phyloP scores from a whole-genome alignment of 2,113 vertebrate genomes.

The Archocentrus centrarchus region DNA sequence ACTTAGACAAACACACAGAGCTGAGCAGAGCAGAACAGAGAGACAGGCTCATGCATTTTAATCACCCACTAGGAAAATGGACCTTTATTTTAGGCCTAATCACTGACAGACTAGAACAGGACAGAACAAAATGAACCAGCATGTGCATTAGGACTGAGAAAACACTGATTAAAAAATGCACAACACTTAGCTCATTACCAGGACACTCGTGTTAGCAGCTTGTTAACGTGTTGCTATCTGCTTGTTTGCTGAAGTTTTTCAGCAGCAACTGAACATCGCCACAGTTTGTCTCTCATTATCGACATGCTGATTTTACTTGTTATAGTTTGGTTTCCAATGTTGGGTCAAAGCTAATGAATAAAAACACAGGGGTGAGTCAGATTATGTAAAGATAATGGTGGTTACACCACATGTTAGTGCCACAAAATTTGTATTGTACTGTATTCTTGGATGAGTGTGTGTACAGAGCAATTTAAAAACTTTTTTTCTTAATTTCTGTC shows the following conservation, averaged over 20 bases:
- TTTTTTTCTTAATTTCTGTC: background rate
- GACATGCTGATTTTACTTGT: constrained; percentile 19
- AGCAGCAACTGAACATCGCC: constrained; percentile 31
- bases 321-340: background rate
- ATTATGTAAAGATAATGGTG: constrained; percentile 11
- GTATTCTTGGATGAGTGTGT: background rate
- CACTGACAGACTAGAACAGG: constrained; percentile 74
- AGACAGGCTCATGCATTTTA: constrained; percentile 84
- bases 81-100: constrained; percentile 84
- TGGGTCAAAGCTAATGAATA: background rate
- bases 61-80: constrained; percentile 77
- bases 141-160: constrained; percentile 57
- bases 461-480: background rate
- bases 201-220: constrained; percentile 61
- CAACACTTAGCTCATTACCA: constrained; percentile 64
- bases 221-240: constrained; percentile 49
- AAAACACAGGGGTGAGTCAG: background rate
- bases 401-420: background rate
- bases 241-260: constrained; percentile 35
- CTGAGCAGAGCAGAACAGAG: constrained; percentile 73
- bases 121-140: constrained; percentile 64
- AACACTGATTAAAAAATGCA: constrained; percentile 61
- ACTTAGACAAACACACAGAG: constrained; percentile 85
- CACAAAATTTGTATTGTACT: background rate
- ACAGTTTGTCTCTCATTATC: constrained; percentile 3